Evolutionary conservation across 1,140 invertebrate species (phyloP).

Genomic region (Neocloeon triangulifer): DNA sequence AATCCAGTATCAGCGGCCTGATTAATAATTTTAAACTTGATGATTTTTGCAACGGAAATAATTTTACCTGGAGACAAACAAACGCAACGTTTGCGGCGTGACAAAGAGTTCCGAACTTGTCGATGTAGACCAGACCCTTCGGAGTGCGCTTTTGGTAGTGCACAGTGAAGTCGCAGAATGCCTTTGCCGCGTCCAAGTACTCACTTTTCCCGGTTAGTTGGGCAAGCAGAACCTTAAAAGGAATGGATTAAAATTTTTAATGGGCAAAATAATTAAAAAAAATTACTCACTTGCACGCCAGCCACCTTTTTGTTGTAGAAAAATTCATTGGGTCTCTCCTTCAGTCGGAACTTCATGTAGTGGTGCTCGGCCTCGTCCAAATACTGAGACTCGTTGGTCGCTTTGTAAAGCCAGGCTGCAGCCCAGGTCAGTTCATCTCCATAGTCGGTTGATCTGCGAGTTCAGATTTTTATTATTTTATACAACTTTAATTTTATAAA

Average conservation of each 20-base stretch:
- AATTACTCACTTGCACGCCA: conserved; percentile 24
- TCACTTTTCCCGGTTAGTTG: conserved; percentile 19
- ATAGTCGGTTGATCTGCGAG: conserved; percentile 24
- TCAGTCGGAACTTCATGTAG: conserved; percentile 24
- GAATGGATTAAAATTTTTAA: too few species aligned
- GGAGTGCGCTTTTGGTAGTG: conserved; percentile 23
- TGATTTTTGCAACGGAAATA: too few species aligned
- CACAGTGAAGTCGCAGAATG: conserved; percentile 26
- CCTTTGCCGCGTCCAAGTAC: conserved; percentile 20
- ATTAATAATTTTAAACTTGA: too few species aligned
- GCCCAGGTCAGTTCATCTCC: conserved; percentile 38
- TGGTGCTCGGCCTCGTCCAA: conserved; percentile 24
- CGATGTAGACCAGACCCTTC: conserved; percentile 28
- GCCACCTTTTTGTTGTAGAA: conserved; percentile 34
- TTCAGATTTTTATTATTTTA: neutral
- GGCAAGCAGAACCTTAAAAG: conserved; percentile 21
- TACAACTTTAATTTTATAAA: neutral
- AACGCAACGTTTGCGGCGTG: conserved; percentile 33
- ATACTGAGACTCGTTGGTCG: conserved; percentile 27
- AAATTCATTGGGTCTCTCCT: conserved; percentile 23
- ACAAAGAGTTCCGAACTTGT: conserved; percentile 28
- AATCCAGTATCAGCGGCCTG: conserved; percentile 21
- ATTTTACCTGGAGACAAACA: conserved; percentile 25
- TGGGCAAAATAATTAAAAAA: neutral
- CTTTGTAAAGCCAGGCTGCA: conserved; percentile 33